Conservation (phyloP, 2,888 invertebrate genomes). For the Parnassius smintheus region DNA sequence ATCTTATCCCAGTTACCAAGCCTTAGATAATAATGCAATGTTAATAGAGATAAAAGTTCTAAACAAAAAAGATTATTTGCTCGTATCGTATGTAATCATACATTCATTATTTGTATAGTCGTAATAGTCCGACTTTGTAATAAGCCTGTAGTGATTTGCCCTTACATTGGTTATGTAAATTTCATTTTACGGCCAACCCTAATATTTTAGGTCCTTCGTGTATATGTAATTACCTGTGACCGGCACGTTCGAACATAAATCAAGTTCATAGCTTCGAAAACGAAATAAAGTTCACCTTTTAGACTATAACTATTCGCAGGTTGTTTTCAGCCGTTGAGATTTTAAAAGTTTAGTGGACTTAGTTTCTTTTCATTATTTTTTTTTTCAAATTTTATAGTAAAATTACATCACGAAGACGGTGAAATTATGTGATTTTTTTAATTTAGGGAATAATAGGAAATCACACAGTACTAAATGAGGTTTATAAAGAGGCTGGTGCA, state of each 20-base stretch:
- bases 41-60: too few species aligned
- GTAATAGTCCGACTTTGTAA: background rate
- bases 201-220: conserved; percentile 25
- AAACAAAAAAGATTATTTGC: too few species aligned
- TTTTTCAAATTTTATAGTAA: too few species aligned
- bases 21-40: too few species aligned
- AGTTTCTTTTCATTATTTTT: background rate
- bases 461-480: too few species aligned
- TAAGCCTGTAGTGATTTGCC: conserved; percentile 7
- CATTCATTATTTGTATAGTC: background rate
- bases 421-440: too few species aligned
- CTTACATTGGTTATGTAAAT: conserved; percentile 11
- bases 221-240: conserved; percentile 26
- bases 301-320: conserved; percentile 19
- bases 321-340: conserved; percentile 13
- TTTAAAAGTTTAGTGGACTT: conserved; percentile 1
- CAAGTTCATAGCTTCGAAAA: conserved; percentile 18
- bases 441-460: too few species aligned
- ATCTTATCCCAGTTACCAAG: too few species aligned
- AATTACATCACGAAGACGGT: too few species aligned
- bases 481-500: too few species aligned
- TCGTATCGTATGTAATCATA: too few species aligned
- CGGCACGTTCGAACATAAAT: conserved; percentile 26
- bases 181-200: conserved; percentile 19
- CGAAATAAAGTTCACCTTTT: conserved; percentile 27